Evolutionary conservation across 2,797 vertebrate species (phyloP), one percentile per base, ranked within the genome.

Genomic region (Notoglanidium macrostoma): DNA sequence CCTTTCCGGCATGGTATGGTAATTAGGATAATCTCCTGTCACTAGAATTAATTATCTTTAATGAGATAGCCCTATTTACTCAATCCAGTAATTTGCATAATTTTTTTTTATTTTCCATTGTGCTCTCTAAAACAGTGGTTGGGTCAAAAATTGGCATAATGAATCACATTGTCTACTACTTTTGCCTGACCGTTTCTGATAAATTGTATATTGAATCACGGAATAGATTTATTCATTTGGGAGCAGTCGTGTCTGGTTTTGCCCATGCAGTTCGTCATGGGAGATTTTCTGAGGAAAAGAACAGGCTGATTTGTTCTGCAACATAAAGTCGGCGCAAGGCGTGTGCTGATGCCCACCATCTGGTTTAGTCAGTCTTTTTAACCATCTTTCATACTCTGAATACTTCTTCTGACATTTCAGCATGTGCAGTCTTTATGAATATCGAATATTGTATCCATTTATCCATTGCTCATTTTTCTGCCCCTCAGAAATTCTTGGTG

Each of bases 21-120:
- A 74, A 70, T 89, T 57, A 77, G 90, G 85, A 77, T 89, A 67
- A 88, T 91, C 86, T 63, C 83, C 82, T 85, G 89, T 84, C 89
- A 87, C 87, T 88, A 44, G 72, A 89, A 89, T 90, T 87, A 7
- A 92, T 93, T 92, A 91, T 46, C 91, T 91, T 89, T 87, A 93
- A 94, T 90, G 90, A 90, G 89, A 93, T 89, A 91, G 92, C 88
- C 90, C 87, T 76, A 59, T 91, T 92, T 85, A 83, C 90, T 91
- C 89, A 90, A 68, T 80, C 81, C 88, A 86, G 84, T 88, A 91
- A 94, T 95, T 94, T 93, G 90, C 92, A 91, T 90, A 89, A 85
- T 72, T 85, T 86, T 86, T 83, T 85, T 68, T 61, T 40, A 7
- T 77, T 76, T 86, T 46, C 65, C 21, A 61, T 77, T 67, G 65